Conservation (phyloP, 2,888 invertebrate species). For the Pilophorus perplexus region DNA sequence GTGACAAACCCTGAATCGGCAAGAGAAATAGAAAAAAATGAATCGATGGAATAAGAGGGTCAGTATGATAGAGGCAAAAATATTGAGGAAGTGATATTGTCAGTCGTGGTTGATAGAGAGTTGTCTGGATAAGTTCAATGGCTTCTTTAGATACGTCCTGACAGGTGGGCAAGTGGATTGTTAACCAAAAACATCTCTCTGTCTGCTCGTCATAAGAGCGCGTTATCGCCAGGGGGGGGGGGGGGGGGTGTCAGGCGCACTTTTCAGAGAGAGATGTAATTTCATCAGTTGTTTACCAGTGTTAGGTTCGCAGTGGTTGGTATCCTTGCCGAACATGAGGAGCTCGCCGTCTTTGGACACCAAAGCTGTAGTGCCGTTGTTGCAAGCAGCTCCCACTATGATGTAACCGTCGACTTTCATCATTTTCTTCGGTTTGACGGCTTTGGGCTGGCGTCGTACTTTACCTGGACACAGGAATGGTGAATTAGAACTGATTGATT, state of each 20-base stretch:
- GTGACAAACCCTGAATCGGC: conserved; percentile 63
- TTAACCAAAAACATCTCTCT: no score
- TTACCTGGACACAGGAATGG: conserved; percentile 52
- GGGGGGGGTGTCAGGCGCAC: no score
- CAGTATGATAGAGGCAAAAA: no score
- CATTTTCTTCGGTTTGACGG: conserved; percentile 89
- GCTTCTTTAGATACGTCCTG: no score
- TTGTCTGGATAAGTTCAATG: no score
- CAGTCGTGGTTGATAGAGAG: no score
- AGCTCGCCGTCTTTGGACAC: conserved; percentile 87
- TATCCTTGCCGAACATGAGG: conserved; percentile 93
- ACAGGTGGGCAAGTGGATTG: no score
- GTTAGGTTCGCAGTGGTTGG: conserved; percentile 72
- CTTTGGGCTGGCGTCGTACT: conserved; percentile 80
- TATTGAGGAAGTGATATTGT: no score
- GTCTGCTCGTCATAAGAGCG: no score
- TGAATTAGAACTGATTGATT: background rate
- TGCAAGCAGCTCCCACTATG: conserved; percentile 82
- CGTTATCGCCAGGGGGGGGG: no score
- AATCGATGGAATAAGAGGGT: no score
- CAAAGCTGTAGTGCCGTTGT: conserved; percentile 90
- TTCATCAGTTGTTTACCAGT: conserved; percentile 54
- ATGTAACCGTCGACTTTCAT: conserved; percentile 82
- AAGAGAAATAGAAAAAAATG: conserved; percentile 26
- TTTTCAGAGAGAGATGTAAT: no score